Percentiles rank a stretch among this genome's conserved stretches.
These are phyloP conservation scores for Phanerotoma sp. DNA, from an alignment of 2,888 invertebrate species.

Conservation along the genomic window DNA sequence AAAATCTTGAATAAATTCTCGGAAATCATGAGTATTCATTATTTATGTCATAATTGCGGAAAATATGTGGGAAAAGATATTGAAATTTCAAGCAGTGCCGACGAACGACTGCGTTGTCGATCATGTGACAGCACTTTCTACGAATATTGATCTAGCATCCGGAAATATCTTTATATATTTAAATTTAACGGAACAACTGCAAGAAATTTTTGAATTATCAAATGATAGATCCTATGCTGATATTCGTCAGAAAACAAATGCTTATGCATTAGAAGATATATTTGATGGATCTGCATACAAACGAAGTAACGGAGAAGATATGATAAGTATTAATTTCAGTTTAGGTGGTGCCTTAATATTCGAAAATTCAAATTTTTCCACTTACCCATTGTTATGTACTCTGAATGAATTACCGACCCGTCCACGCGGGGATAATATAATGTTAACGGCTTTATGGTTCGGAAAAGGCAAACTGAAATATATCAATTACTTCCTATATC, in stretches of 20 bases:
- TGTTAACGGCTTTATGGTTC: conserved; percentile 20
- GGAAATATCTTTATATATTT: no score
- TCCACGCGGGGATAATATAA: conserved; percentile 1
- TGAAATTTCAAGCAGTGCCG: no score
- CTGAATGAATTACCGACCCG: conserved; percentile 21
- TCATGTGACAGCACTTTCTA: no score
- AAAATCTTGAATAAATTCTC: no score
- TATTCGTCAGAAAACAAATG: neutral
- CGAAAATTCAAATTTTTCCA: neutral
- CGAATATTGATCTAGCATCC: no score
- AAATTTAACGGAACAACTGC: no score
- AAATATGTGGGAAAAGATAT: no score
- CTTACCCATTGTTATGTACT: conserved; percentile 13
- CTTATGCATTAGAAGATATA: neutral
- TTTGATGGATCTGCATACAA: neutral
- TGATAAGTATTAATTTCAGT: conserved; percentile 1
- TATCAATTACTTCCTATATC: conserved; percentile 22
- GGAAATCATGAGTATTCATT: no score
- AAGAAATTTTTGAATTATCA: neutral
- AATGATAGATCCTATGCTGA: conserved; percentile 1
- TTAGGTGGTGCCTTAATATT: neutral
- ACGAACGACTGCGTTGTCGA: no score
- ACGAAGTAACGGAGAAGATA: neutral
- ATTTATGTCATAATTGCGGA: no score
- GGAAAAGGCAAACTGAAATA: conserved; percentile 13